Evolutionary conservation across 1,140 invertebrate genomes (phyloP).

Genomic region (Ylistrum balloti): DNA sequence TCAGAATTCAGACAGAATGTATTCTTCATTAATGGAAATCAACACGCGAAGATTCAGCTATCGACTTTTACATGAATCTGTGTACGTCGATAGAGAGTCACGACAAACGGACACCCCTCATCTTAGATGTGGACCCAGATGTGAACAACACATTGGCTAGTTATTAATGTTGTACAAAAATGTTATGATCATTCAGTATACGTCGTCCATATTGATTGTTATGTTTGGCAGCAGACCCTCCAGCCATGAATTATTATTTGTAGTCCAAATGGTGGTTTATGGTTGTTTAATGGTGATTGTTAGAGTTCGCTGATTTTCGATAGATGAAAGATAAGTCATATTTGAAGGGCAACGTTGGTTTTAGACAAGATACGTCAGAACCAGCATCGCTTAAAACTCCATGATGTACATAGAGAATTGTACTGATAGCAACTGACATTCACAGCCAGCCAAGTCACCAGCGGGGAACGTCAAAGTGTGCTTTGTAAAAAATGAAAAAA

Average conservation of each 20-base stretch:
- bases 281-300: neutral
- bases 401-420: neutral
- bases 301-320: neutral
- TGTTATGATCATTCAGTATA: neutral
- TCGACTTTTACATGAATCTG: no score
- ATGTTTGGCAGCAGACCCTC: neutral
- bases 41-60: neutral
- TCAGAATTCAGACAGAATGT: neutral
- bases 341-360: neutral
- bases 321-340: neutral
- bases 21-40: neutral
- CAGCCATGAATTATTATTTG: neutral
- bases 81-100: no score
- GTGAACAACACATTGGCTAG: neutral
- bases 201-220: neutral
- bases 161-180: neutral
- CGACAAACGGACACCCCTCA: no score
- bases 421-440: neutral
- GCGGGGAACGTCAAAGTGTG: no score
- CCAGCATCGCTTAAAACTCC: neutral
- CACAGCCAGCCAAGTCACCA: no score
- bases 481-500: no score
- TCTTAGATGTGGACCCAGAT: neutral
- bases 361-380: neutral
- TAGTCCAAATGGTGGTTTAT: neutral